Conservation (phyloP, 2,113 vertebrate species). For the Urocitellus parryii region DNA sequence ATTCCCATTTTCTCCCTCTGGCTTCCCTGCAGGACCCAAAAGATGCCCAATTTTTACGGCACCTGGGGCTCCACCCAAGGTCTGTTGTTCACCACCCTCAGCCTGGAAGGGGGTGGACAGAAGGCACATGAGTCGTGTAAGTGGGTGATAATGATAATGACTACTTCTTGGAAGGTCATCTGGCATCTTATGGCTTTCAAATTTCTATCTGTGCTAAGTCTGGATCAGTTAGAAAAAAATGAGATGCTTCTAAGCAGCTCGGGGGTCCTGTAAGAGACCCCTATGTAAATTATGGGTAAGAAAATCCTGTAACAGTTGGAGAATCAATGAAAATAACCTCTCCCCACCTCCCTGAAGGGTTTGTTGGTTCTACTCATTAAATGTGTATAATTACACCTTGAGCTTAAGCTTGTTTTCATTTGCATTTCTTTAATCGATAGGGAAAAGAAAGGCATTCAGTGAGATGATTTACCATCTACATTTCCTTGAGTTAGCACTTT, state of each 20-base stretch:
- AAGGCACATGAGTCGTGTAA: not conserved
- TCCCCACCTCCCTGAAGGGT: not conserved
- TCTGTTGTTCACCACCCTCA: not conserved
- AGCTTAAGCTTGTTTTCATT: constrained; percentile 54
- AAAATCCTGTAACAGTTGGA: constrained; percentile 24
- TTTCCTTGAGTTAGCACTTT: constrained; percentile 40
- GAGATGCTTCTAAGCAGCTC: not conserved
- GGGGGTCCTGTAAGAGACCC: not conserved
- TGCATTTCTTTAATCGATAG: constrained; percentile 63
- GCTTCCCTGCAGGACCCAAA: not conserved
- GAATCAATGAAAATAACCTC: constrained; percentile 7
- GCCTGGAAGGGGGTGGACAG: not conserved
- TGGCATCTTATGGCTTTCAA: not conserved
- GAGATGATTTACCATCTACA: constrained; percentile 18
- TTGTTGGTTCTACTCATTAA: constrained; percentile 70
- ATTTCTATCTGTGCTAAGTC: not conserved
- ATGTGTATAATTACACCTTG: constrained; percentile 53
- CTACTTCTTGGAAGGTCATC: not conserved
- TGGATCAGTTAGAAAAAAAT: not conserved
- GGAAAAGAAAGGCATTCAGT: too few relatives aligned
- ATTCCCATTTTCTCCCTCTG: not conserved
- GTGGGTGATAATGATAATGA: not conserved
- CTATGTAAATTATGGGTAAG: not conserved
- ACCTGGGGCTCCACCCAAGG: not conserved
- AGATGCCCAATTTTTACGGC: not conserved